A percentile compares a stretch with the other conserved stretches of the same genome.
phyloP scores from a whole-genome alignment of 1,140 invertebrate genomes.

The Drosophila ficusphila region DNA sequence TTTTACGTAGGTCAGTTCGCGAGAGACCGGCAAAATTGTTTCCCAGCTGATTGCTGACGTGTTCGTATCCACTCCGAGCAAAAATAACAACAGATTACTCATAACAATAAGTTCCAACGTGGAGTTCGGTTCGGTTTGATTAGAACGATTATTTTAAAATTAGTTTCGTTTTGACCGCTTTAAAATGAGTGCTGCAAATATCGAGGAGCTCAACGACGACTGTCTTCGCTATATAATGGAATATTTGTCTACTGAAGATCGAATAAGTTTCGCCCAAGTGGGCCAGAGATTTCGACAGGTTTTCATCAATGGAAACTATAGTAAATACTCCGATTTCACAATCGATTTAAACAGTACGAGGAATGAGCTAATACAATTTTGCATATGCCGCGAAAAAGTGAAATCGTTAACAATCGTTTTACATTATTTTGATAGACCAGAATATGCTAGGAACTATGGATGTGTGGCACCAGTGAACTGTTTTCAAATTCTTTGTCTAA shows the following conservation, averaged over 20 bases:
- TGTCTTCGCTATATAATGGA: conserved; percentile 43
- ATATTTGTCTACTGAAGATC: conserved; percentile 23
- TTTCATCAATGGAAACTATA: conserved; percentile 4
- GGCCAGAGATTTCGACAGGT: conserved; percentile 52
- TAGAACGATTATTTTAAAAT: conserved; percentile 3
- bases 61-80: conserved; percentile 28
- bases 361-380: conserved; percentile 33
- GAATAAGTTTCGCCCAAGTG: conserved; percentile 40
- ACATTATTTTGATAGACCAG: conserved; percentile 31
- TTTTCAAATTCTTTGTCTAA: conserved; percentile 24
- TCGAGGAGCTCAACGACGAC: conserved; percentile 48
- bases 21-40: conserved; percentile 20
- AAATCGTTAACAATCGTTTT: conserved; percentile 40
- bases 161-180: conserved; percentile 9
- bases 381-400: conserved; percentile 48
- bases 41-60: not conserved
- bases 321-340: conserved; percentile 23
- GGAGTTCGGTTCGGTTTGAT: conserved; percentile 13
- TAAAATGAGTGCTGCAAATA: conserved; percentile 32
- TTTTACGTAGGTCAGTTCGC: conserved; percentile 48
- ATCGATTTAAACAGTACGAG: conserved; percentile 5
- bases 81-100: conserved; percentile 44
- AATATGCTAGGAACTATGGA: not conserved
- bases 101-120: conserved; percentile 34
- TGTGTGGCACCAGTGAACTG: conserved; percentile 24